Evolutionary conservation across 1,140 invertebrate genomes (phyloP).

Genomic region (Cydia pomonella): DNA sequence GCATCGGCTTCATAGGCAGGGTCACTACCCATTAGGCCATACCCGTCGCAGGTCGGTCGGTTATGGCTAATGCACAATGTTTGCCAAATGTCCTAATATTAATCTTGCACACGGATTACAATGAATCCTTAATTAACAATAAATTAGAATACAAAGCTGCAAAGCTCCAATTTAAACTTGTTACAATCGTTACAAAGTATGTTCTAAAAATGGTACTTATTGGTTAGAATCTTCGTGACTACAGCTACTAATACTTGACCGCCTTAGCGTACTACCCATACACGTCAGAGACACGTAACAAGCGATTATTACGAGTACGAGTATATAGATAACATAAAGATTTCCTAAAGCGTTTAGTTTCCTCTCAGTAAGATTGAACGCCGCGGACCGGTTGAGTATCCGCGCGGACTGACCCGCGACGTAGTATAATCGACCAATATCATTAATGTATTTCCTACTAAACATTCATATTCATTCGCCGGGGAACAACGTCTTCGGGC

Average conservation of each 20-base stretch:
- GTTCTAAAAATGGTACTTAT: background rate
- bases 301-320: background rate
- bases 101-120: too few species aligned
- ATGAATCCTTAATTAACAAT: too few species aligned
- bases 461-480: slow-evolving; percentile 35
- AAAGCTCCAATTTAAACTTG: too few species aligned
- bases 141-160: too few species aligned
- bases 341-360: slow-evolving; percentile 29
- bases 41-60: too few species aligned
- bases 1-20: too few species aligned
- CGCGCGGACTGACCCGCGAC: slow-evolving; percentile 15
- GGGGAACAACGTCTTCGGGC: slow-evolving; percentile 15
- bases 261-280: slow-evolving; percentile 6
- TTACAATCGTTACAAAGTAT: background rate
- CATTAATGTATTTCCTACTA: slow-evolving; percentile 20
- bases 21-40: too few species aligned
- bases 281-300: slow-evolving; percentile 14
- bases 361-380: background rate
- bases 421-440: slow-evolving; percentile 25
- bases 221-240: background rate
- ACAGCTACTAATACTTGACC: slow-evolving; percentile 22
- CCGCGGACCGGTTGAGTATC: background rate
- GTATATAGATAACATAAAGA: background rate
- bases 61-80: too few species aligned
- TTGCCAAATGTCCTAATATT: background rate